Base-by-base conservation (phyloP, 2,888 invertebrate genomes). In the Polia nebulosa region DNA sequence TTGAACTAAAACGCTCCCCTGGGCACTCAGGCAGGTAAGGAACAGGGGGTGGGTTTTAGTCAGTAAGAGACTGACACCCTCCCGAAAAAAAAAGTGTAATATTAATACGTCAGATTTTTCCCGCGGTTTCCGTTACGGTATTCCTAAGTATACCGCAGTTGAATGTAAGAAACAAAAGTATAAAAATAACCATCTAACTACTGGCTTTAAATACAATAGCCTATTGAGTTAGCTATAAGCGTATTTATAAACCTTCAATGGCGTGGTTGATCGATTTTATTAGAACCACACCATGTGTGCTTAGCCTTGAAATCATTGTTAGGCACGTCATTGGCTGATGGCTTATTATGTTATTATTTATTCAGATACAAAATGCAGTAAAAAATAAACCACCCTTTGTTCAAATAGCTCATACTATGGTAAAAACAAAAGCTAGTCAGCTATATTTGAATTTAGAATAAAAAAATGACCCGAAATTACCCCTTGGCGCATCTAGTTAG, bases 221-320 rank as follows among this genome's bases (percentile, higher is more conserved):
- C 3, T 7, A 15, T 27, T 25, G 22, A 27, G 32, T 27, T n/a
- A 25, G 65, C 45, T 34, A 64, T 27, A 17, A 63, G 17, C 25
- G 25, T 68, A 52, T 68, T 27, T 66, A 68, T 53, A 45, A 53
- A 68, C n/a, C n/a, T 65, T 53, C 25, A 17, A 68, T 5, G 17
- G 20, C 65, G 41, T 9, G 15, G n/a, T 34, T 36, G 5, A 66
- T 66, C 66, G 55, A 66, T 53, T 53, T 32, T 66, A 44, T 45
- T 68, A 45, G 27, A 52, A 66, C n/a, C 44, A 53, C 9, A 20
- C 20, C 34, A 34, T 52, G 49, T 63, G 20, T n/a, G 20, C 20
- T 29, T 29, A 36, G 13, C 65, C 64, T 64, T 65, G 64, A 36
- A 15, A 20, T 36, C 3, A 36, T 29, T 47, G 22, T 15, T 29